Evolutionary conservation across 2,888 invertebrate genomes (phyloP).

Genomic region (Bedellia somnulentella): DNA sequence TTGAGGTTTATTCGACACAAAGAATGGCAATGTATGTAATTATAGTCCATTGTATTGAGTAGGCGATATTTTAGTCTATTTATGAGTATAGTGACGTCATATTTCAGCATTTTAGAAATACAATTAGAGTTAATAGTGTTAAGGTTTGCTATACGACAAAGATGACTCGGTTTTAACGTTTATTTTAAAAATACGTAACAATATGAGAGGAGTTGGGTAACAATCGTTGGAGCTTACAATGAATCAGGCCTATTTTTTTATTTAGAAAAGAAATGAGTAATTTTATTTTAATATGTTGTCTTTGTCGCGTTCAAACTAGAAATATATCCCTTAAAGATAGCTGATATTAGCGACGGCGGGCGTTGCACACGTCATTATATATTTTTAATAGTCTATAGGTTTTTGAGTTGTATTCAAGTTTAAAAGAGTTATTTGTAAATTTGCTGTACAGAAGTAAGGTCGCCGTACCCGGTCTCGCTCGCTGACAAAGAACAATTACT

Average conservation of each 20-base stretch:
- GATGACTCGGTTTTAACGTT: constrained; percentile 25
- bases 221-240: constrained; percentile 33
- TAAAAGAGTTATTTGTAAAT: constrained; percentile 53
- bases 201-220: no score
- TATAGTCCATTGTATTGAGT: constrained; percentile 56
- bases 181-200: constrained; percentile 3
- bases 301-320: constrained; percentile 43
- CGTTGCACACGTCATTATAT: constrained; percentile 42
- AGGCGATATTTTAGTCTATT: constrained; percentile 37
- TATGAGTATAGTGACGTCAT: constrained; percentile 32
- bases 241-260: constrained; percentile 51
- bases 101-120: constrained; percentile 42
- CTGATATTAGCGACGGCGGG: constrained; percentile 56
- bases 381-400: constrained; percentile 41
- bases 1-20: no score
- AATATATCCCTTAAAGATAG: constrained; percentile 47
- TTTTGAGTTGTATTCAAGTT: constrained; percentile 54
- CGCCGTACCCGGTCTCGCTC: constrained; percentile 27
- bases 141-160: constrained; percentile 43
- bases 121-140: constrained; percentile 46
- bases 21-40: no score
- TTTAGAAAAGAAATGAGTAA: constrained; percentile 19
- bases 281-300: constrained; percentile 22
- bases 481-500: constrained; percentile 35
- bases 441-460: constrained; percentile 44